Evolutionary conservation across 2,797 vertebrate genomes (phyloP).

Genomic region (Tachyglossus aculeatus): DNA sequence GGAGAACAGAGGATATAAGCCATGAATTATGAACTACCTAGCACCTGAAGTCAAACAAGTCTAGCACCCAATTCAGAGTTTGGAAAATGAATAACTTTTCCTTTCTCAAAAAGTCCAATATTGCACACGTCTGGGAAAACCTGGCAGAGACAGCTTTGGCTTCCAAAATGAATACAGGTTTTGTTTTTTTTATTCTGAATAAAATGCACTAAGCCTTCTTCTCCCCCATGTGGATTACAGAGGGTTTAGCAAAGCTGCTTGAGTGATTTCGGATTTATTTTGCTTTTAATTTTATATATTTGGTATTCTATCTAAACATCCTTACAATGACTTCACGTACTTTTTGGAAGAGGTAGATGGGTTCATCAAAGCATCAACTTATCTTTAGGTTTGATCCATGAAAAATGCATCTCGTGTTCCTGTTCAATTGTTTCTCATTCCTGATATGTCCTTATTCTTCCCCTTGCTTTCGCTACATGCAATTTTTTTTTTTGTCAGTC

Average conservation of each 20-base stretch:
- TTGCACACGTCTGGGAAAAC: neutral
- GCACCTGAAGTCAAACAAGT: neutral
- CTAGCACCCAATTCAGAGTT: neutral
- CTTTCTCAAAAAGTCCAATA: neutral
- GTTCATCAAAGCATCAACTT: neutral
- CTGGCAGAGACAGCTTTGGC: neutral
- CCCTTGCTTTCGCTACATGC: no score
- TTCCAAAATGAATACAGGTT: no score
- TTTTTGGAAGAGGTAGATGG: neutral
- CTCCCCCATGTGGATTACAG: no score
- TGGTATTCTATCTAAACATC: neutral
- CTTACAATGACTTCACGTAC: neutral
- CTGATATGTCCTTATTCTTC: no score
- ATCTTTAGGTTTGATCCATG: neutral
- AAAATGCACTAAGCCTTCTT: no score
- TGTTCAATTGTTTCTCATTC: no score
- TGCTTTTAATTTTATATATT: neutral
- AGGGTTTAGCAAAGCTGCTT: no score
- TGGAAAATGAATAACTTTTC: neutral
- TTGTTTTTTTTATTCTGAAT: no score
- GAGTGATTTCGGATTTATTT: no score
- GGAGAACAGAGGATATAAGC: neutral
- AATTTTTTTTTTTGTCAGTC: no score
- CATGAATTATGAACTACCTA: neutral
- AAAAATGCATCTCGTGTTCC: constrained; percentile 3